A percentile compares a stretch with the other conserved stretches of the same genome.
These are phyloP conservation scores for Congeria kusceri DNA, from an alignment of 2,888 invertebrate genomes.

Conservation along the genomic window DNA sequence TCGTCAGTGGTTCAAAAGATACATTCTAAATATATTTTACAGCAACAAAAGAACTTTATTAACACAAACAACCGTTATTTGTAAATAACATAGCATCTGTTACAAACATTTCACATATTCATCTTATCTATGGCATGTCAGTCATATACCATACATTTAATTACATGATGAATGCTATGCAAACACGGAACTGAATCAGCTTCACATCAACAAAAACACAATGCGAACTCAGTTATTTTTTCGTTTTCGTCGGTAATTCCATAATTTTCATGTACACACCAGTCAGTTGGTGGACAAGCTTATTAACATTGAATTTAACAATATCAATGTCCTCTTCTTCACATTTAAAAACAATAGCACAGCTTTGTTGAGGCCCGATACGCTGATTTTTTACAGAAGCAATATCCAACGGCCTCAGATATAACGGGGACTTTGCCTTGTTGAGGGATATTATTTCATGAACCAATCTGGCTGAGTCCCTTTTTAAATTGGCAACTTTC, in stretches of 20 bases:
- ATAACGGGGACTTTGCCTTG: slow-evolving; percentile 3
- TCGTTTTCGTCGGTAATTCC: slow-evolving; percentile 1
- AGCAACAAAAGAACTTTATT: no score
- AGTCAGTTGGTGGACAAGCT: no score
- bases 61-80: no score
- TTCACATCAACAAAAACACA: no score
- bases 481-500: slow-evolving; percentile 1
- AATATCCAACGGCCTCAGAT: slow-evolving; percentile 1
- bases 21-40: no score
- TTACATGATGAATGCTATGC: no score
- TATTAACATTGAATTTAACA: not conserved
- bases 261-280: slow-evolving; percentile 9
- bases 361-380: not conserved
- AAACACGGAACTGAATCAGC: no score
- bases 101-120: no score
- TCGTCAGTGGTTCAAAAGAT: no score
- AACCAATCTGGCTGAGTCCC: slow-evolving; percentile 10
- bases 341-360: slow-evolving; percentile 14
- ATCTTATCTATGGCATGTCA: no score
- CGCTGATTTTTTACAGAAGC: not conserved
- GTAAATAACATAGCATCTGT: no score
- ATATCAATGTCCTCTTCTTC: not conserved
- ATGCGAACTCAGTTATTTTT: not conserved
- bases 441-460: slow-evolving; percentile 4
- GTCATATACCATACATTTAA: no score